Base-by-base conservation (phyloP, 1,140 invertebrate species). In the Homalodisca vitripennis region DNA sequence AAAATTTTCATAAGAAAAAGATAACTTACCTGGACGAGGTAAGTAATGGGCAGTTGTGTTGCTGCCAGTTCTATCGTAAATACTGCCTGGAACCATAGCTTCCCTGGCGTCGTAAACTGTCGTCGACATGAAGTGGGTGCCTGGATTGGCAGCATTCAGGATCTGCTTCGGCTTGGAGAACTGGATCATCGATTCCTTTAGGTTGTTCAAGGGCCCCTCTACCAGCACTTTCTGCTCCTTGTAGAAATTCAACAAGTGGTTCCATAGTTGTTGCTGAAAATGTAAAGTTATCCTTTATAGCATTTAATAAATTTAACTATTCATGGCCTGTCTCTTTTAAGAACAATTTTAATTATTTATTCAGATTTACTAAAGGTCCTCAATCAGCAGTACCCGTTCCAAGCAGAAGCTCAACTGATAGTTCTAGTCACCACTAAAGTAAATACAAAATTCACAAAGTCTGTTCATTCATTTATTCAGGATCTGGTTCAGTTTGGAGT, bases 161-260 rank as follows among this genome's bases (percentile, higher is more conserved):
- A 99, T 83, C 78, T 97, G 96, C 78, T 97, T 95, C 6, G 97
- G 97, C 80, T 98, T 99, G 10, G 95, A 93, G 78, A 99, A 98
- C 78, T 97, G 95, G 55, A 99, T 97, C 77, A 95, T 87, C 0
- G 94, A 97, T 78, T 98, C 95, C 78, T 98, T 98, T 1, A 99
- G 82, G 81, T 99, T 99, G 70, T 95, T 98, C 12, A 99, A 81
- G 0, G 98, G 97, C 0, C 98, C 98, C 83, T 99, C 98, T 0
- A 99, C 97, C 1, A 99, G 82, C 31, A 98, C 95, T 77, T 96
- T 94, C 73, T 98, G 93, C 77, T 99, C 97, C 78, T 99, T 99
- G 82, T 98, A 99, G 77, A 98, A 98, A 41, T 92, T 95, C 24
- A 99, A 82, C 69, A 99, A 81, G 78, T 99, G 96, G 80, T 99